Evolutionary conservation across 2,797 vertebrate genomes (phyloP).

Genomic region (Orientallactaga sibirica): DNA sequence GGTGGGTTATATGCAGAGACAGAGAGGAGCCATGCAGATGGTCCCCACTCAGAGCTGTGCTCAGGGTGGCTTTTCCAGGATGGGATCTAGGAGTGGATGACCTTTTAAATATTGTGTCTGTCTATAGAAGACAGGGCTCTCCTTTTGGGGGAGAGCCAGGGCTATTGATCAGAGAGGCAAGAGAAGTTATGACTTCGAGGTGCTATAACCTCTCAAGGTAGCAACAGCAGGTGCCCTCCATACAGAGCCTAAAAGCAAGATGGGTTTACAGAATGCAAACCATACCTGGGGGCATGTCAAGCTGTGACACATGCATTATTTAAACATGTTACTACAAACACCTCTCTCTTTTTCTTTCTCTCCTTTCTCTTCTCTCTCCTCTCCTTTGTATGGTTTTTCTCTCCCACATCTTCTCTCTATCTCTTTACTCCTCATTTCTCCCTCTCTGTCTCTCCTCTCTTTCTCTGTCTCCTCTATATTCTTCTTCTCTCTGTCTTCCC

Average conservation of each 20-base stretch:
- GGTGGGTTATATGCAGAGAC: not conserved
- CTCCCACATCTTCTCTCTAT: too few relatives aligned
- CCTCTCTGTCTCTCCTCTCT: too few relatives aligned
- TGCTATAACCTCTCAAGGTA: not conserved
- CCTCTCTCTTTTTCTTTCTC: not conserved
- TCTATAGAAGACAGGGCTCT: not conserved
- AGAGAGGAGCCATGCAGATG: accelerated
- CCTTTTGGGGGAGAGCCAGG: not conserved
- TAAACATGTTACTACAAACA: not conserved
- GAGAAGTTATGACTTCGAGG: not conserved
- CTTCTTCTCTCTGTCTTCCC: not conserved
- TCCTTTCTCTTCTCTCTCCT: too few relatives aligned
- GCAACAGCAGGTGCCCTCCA: accelerated
- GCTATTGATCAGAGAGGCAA: not conserved
- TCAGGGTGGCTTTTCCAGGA: not conserved
- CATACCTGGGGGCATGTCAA: not conserved
- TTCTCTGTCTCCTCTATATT: not conserved
- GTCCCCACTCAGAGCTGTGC: not conserved
- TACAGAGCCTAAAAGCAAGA: not conserved
- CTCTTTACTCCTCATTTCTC: too few relatives aligned
- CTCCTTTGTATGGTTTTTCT: too few relatives aligned
- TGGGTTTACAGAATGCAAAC: not conserved
- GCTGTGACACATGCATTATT: too few relatives aligned
- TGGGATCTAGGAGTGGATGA: accelerated
- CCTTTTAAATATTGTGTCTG: too few relatives aligned